Conservation (phyloP, 2,797 vertebrate genomes). For the Lindbergichthys nudifrons region DNA sequence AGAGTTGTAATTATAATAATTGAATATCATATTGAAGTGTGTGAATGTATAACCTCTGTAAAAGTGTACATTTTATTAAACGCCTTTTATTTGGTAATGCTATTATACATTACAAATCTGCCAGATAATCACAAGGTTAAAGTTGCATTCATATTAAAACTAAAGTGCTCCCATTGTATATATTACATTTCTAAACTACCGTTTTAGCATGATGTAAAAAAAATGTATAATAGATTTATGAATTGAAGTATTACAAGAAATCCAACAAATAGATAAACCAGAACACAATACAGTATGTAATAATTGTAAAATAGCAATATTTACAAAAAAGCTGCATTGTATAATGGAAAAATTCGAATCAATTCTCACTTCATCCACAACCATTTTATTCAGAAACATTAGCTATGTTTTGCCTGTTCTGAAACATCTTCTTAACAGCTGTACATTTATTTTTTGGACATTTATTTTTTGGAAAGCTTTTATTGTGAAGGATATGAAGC, state of each 20-base stretch:
- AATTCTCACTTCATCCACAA: background rate
- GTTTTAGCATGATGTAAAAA: no score
- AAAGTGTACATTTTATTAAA: no score
- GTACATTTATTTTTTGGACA: no score
- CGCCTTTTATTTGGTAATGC: no score
- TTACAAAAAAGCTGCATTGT: background rate
- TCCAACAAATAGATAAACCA: background rate
- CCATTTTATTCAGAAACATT: background rate
- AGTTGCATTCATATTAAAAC: background rate
- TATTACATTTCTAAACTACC: background rate
- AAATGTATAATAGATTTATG: background rate
- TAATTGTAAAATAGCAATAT: background rate
- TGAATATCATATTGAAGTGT: no score
- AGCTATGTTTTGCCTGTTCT: background rate
- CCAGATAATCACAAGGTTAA: background rate
- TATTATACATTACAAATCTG: background rate
- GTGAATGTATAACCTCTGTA: no score
- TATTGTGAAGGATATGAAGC: slow-evolving; percentile 39
- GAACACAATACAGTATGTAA: background rate
- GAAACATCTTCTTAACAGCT: background rate
- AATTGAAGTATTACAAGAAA: background rate
- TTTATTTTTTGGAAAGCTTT: slow-evolving; percentile 5
- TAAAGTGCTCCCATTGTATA: background rate
- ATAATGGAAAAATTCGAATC: background rate
- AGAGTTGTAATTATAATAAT: background rate